phyloP scores from a whole-genome alignment of 2,888 invertebrate genomes.

The Lithophane socia region DNA sequence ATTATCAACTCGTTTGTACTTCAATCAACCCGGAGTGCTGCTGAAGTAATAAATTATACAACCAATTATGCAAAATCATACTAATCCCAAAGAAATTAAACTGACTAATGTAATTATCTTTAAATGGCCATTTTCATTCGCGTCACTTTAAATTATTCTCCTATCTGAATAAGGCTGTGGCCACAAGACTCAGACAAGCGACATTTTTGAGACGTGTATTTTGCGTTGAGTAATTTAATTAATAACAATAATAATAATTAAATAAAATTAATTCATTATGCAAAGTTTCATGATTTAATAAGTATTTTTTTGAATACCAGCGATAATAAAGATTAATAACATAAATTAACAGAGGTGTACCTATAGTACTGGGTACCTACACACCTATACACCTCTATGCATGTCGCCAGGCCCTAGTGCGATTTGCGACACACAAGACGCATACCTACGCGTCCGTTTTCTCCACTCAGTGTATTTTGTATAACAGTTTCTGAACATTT shows the following conservation, averaged over 20 bases:
- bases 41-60: conserved; percentile 13
- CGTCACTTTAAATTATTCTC: conserved; percentile 11
- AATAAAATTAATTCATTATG: no score
- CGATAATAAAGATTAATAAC: no score
- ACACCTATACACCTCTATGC: neutral
- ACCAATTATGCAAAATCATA: conserved; percentile 35
- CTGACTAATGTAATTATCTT: conserved; percentile 23
- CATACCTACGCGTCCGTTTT: no score
- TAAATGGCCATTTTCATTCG: conserved; percentile 24
- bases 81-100: conserved; percentile 8
- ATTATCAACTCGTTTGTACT: conserved; percentile 24
- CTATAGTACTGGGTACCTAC: neutral
- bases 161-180: neutral
- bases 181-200: neutral
- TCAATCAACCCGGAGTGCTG: neutral
- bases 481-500: neutral
- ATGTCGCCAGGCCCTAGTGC: neutral
- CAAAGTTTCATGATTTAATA: no score
- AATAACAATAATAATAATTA: no score
- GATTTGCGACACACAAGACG: no score
- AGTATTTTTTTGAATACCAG: no score
- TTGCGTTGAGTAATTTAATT: neutral
- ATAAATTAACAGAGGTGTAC: no score
- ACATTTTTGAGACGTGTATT: neutral
- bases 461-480: no score